Evolutionary conservation across 2,888 invertebrate genomes (phyloP).

Genomic region (Autographa gamma): DNA sequence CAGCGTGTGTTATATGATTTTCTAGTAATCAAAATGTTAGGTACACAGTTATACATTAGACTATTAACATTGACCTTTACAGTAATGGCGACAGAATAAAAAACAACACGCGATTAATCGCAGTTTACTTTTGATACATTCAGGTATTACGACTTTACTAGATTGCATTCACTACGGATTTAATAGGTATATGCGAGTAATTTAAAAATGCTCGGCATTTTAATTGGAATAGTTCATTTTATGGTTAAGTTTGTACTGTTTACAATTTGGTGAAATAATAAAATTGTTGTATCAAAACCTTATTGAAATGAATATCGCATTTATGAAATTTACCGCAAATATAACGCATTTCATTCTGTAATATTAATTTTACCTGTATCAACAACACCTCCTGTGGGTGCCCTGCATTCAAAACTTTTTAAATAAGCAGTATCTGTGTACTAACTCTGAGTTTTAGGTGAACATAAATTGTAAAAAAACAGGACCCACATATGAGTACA

Average conservation of each 20-base stretch:
- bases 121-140: slow-evolving; percentile 18
- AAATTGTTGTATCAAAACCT: background rate
- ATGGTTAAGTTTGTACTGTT: background rate
- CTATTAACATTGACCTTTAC: slow-evolving; percentile 63
- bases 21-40: slow-evolving; percentile 2
- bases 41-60: slow-evolving; percentile 10
- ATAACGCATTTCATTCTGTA: no score
- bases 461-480: no score
- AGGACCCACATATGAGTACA: no score
- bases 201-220: background rate
- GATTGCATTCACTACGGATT: background rate
- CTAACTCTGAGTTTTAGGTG: no score
- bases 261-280: background rate
- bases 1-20: slow-evolving; percentile 20
- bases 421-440: no score
- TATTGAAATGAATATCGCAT: no score
- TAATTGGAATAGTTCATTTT: background rate
- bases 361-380: no score
- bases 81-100: slow-evolving; percentile 36
- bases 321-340: no score
- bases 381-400: no score
- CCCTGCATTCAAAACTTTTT: no score
- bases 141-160: slow-evolving; percentile 3
- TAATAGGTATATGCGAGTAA: background rate
- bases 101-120: slow-evolving; percentile 34